A percentile compares a stretch with the other conserved stretches of the same genome.
Evolutionary conservation across 2,797 vertebrate genomes (phyloP).

Genomic region (Etheostoma perlongum): DNA sequence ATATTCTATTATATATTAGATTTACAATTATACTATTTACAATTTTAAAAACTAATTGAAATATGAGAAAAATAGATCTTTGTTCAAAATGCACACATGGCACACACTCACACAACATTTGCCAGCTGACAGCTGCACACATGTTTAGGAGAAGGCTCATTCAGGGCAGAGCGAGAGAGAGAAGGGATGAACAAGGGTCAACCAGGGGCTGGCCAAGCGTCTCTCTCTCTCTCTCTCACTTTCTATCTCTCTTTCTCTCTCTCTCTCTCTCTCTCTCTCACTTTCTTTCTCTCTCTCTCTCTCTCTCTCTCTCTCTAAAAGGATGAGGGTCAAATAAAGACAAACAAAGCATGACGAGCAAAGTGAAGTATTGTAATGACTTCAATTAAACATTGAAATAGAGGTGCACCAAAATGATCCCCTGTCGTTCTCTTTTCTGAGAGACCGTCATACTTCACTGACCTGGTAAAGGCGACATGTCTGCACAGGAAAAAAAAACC

Average conservation of each 20-base stretch:
- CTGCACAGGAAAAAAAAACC: conserved; percentile 42
- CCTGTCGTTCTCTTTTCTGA: conserved; percentile 70
- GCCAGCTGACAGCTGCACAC: conserved; percentile 79
- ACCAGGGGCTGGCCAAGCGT: conserved; percentile 61
- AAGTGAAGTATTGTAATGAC: conserved; percentile 55
- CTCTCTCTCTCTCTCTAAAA: neutral
- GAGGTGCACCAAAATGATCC: conserved; percentile 70
- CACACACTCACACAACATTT: conserved; percentile 59
- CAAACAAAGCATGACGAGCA: conserved; percentile 65
- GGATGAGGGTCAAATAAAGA: conserved; percentile 43
- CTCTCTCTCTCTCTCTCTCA: conserved; percentile 1
- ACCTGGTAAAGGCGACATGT: conserved; percentile 69
- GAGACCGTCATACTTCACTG: conserved; percentile 79
- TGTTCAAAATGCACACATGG: conserved; percentile 40
- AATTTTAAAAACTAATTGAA: conserved; percentile 22
- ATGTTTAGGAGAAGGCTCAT: conserved; percentile 74
- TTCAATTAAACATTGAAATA: conserved; percentile 71
- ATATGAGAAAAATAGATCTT: conserved; percentile 40
- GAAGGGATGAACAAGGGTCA: conserved; percentile 71
- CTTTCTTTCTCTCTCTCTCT: neutral
- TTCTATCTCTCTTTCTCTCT: conserved; percentile 2
- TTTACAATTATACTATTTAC: no score
- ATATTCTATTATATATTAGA: neutral
- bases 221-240: neutral
- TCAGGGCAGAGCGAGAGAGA: conserved; percentile 57